Evolutionary conservation across 2,797 vertebrate species (phyloP).

Genomic region (Enteromius argenteus): DNA sequence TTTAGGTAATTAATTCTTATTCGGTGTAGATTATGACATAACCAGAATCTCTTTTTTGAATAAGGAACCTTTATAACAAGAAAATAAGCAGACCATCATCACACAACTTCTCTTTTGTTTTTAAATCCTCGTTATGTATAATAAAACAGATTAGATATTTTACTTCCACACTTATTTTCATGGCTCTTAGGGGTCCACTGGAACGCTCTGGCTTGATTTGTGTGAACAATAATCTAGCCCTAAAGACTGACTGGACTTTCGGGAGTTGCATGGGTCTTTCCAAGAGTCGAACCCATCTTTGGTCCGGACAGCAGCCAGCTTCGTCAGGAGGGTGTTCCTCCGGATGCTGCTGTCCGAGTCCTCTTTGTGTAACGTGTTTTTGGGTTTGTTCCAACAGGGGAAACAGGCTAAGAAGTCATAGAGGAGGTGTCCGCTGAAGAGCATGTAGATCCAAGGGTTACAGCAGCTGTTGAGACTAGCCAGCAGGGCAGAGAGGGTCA

Average conservation of each 20-base stretch:
- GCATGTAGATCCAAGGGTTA: constrained; percentile 98
- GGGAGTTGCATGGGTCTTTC: constrained; percentile 74
- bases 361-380: constrained; percentile 75
- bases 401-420: constrained; percentile 84
- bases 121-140: background rate
- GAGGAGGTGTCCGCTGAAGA: constrained; percentile 92
- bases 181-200: background rate
- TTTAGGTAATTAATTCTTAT: background rate
- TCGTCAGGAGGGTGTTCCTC: constrained; percentile 85
- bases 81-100: background rate
- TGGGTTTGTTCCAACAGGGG: constrained; percentile 79
- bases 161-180: background rate
- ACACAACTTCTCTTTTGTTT: background rate
- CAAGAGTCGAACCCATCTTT: constrained; percentile 79
- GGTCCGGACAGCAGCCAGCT: constrained; percentile 77
- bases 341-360: constrained; percentile 88
- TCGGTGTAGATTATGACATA: background rate
- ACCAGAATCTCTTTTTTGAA: background rate
- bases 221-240: background rate
- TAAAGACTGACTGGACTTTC: constrained; percentile 66
- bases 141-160: background rate
- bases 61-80: background rate
- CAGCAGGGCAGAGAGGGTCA: constrained; percentile 88
- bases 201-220: constrained; percentile 35
- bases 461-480: constrained; percentile 95